These are phyloP conservation scores for Pedetes capensis DNA, from an alignment of 2,113 vertebrate species.

Conservation along the genomic window DNA sequence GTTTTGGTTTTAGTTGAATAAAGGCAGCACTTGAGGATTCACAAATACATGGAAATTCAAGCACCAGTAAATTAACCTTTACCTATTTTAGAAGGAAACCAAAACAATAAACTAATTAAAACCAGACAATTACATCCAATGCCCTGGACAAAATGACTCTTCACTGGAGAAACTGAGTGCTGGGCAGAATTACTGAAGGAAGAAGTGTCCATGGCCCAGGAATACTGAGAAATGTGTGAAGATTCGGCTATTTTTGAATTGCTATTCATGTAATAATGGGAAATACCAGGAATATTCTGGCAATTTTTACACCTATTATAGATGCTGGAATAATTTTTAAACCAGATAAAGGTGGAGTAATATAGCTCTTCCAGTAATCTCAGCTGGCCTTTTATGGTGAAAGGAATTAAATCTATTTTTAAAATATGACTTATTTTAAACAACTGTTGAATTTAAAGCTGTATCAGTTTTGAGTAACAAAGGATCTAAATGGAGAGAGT, in stretches of 20 bases:
- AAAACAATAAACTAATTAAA: not conserved
- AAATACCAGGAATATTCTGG: not conserved
- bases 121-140: not conserved
- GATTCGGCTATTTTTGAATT: not conserved
- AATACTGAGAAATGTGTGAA: not conserved
- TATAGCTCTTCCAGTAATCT: not conserved
- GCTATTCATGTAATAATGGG: not conserved
- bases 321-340: not conserved
- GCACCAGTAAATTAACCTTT: not conserved
- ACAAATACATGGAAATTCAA: not conserved
- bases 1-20: not conserved
- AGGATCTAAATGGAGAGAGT: conserved; percentile 22
- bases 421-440: not conserved
- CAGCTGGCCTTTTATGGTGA: not conserved
- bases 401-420: not conserved
- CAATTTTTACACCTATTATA: not conserved
- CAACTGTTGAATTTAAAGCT: not conserved
- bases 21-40: not conserved
- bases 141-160: not conserved
- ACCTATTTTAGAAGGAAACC: not conserved
- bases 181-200: not conserved
- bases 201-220: not conserved
- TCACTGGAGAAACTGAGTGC: not conserved
- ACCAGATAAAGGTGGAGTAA: not conserved
- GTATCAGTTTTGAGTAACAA: not conserved